These are phyloP conservation scores for Pygmarrhopalites habei DNA, from an alignment of 1,140 invertebrate genomes.

Conservation along the genomic window DNA sequence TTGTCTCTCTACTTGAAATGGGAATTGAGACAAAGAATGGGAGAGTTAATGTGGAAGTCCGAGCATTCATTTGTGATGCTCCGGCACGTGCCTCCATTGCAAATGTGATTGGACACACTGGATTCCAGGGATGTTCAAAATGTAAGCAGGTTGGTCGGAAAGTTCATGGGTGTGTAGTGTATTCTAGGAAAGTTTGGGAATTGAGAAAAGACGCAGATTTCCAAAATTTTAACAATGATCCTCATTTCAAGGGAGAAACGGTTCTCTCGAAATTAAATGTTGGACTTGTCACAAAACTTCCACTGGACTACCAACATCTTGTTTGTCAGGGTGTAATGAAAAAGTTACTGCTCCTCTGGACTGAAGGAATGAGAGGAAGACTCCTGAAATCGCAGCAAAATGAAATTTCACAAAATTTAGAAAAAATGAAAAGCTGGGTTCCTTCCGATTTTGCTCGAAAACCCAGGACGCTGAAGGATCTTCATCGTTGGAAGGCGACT, in stretches of 20 bases:
- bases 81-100: slow-evolving; percentile 41
- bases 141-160: slow-evolving; percentile 30
- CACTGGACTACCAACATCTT: slow-evolving; percentile 38
- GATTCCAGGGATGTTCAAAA: slow-evolving; percentile 41
- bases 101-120: slow-evolving; percentile 39
- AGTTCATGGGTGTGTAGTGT: too few relatives aligned
- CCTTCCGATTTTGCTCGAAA: too few relatives aligned
- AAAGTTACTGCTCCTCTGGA: slow-evolving; percentile 16
- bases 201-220: too few relatives aligned
- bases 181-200: too few relatives aligned
- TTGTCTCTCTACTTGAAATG: slow-evolving; percentile 6
- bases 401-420: too few relatives aligned
- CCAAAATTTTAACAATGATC: too few relatives aligned
- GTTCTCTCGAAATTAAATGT: too few relatives aligned
- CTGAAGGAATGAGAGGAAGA: neutral
- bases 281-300: slow-evolving; percentile 30
- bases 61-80: slow-evolving; percentile 41
- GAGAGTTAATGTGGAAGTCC: slow-evolving; percentile 21
- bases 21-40: slow-evolving; percentile 27
- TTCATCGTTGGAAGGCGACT: too few relatives aligned
- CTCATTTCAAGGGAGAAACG: too few relatives aligned
- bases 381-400: too few relatives aligned
- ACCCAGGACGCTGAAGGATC: too few relatives aligned
- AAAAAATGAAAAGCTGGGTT: too few relatives aligned
- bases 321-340: slow-evolving; percentile 25